phyloP scores from a whole-genome alignment of 1,140 invertebrate species.

The Tigriopus japonicus region DNA sequence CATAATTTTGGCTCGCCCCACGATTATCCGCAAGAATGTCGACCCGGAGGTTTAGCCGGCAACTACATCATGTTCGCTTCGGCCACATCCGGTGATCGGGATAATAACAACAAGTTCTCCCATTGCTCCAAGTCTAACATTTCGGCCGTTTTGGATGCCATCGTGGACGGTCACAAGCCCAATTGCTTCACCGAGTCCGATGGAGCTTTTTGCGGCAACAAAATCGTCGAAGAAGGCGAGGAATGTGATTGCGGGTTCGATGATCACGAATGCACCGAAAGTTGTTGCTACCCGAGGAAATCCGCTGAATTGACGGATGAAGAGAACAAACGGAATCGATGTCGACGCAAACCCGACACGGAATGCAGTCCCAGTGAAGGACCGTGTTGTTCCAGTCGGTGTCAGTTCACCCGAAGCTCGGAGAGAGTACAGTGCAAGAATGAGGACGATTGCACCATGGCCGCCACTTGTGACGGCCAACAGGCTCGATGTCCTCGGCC shows the following conservation, averaged over 20 bases:
- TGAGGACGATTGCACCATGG: conserved; percentile 69
- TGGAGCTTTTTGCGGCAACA: conserved; percentile 96
- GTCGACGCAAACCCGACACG: conserved; percentile 48
- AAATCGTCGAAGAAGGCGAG: conserved; percentile 91
- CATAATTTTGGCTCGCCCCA: conserved; percentile 94
- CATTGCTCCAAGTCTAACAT: conserved; percentile 86
- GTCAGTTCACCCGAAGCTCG: conserved; percentile 47
- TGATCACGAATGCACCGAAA: conserved; percentile 71
- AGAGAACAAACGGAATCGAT: conserved; percentile 50
- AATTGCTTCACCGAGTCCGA: conserved; percentile 83
- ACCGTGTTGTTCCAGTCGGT: conserved; percentile 71
- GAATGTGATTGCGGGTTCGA: conserved; percentile 98
- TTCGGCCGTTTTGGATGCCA: conserved; percentile 73
- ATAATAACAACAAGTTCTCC: conserved; percentile 88
- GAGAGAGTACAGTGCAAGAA: conserved; percentile 41
- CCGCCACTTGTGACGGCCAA: conserved; percentile 62
- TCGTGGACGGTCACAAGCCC: conserved; percentile 71
- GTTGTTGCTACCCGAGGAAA: conserved; percentile 77
- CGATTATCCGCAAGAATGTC: conserved; percentile 79
- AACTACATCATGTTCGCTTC: conserved; percentile 98
- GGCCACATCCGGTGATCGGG: conserved; percentile 75
- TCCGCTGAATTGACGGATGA: conserved; percentile 34
- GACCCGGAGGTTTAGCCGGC: conserved; percentile 57
- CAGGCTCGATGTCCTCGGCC: conserved; percentile 67
- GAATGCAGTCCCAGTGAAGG: conserved; percentile 90